Evolutionary conservation across 1,140 invertebrate genomes (phyloP).

Genomic region (Reticulitermes speratus): DNA sequence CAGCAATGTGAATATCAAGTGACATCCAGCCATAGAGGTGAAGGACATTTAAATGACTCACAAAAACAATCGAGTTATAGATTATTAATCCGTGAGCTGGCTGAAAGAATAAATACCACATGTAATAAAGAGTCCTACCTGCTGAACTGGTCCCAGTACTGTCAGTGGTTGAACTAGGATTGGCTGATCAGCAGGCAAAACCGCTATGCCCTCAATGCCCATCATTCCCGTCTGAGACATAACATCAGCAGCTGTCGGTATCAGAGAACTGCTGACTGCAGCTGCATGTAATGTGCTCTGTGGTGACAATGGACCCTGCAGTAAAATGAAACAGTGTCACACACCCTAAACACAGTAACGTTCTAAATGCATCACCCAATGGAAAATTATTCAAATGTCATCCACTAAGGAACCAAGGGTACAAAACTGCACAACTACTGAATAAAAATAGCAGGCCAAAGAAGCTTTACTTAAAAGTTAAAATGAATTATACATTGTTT

Average conservation of each 20-base stretch:
- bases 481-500: no score
- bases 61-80: no score
- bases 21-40: no score
- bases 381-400: not conserved
- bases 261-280: not conserved
- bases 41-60: no score
- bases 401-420: not conserved
- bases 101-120: no score
- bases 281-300: constrained; percentile 48
- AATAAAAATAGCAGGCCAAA: no score
- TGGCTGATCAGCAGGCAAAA: not conserved
- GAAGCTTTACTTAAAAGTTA: no score
- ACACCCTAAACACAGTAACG: no score
- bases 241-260: not conserved
- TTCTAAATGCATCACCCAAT: no score
- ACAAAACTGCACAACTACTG: no score
- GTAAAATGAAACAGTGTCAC: constrained; percentile 26
- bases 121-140: not conserved
- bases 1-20: no score
- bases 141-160: not conserved
- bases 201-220: not conserved
- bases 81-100: no score
- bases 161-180: not conserved
- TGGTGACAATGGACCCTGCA: constrained; percentile 51
- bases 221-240: not conserved